Evolutionary conservation across 2,888 invertebrate species (phyloP), one percentile per base, ranked within the genome.

Genomic region (Punctoribates punctum): DNA sequence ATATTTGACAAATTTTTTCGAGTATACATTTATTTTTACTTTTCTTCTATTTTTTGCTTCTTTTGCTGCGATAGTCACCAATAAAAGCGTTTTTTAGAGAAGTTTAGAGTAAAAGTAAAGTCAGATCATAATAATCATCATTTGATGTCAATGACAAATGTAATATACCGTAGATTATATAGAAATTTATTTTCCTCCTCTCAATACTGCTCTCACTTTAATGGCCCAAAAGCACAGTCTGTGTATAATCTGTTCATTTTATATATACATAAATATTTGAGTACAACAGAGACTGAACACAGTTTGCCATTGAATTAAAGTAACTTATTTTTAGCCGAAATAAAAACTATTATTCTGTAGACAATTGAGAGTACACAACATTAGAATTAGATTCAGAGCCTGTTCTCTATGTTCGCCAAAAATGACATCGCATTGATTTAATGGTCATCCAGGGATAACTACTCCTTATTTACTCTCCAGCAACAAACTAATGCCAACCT

Each of bases 201-300:
- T n/a, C 23, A 57, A 57, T 57, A 20, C 57, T 23, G 8, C 29
- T 29, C 23, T 62, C 23, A 29, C 29, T 62, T 62, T 62, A 62
- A 62, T 62, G 62, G 62, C 29, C 15, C 17, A 62, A 62, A 62
- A 62, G 29, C 27, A 29, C 62, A 62, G 62, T 62, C 62, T 62
- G 62, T 62, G 62, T 62, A 62, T 62, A 62, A 62, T 62, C 62
- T 62, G 62, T 62, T 62, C 62, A 62, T 62, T 62, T 62, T 62
- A 60, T 17, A 48, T 62, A 62, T 57, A 57, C 57, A 57, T 62
- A 62, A 62, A 62, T 62, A 62, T 62, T 62, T 62, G 62, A 62
- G 62, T 29, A 62, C 62, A 62, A 62, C 27, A 29, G 62, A 11
- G 27, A 29, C 17, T 17, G 57, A 57, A 57, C 17, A 57, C 20